Conservation (phyloP, 2,888 invertebrate genomes). For the Drosophila maculinotata region DNA sequence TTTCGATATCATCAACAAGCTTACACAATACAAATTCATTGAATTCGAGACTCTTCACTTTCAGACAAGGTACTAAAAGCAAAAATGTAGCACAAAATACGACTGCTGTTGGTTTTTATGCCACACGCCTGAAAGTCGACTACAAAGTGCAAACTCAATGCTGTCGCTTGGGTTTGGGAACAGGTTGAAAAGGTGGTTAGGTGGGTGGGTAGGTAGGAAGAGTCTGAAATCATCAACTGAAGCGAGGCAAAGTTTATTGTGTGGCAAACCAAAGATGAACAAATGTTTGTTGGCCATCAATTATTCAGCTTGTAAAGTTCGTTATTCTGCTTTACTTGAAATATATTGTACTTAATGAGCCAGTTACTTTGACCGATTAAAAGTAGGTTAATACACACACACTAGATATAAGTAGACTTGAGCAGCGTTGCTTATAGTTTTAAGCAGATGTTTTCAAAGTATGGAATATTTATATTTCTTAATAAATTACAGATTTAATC, state of each 20-base stretch:
- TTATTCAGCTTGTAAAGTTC: constrained; percentile 10
- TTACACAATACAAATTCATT: background rate
- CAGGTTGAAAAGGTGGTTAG: background rate
- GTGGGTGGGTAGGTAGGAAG: background rate
- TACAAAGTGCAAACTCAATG: constrained; percentile 17
- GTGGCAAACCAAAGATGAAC: constrained; percentile 10
- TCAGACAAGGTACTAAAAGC: background rate
- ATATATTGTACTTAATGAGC: background rate
- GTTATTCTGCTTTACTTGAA: background rate
- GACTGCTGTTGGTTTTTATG: constrained; percentile 4
- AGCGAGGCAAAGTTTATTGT: constrained; percentile 13
- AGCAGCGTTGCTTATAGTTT: too few relatives aligned
- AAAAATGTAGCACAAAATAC: constrained; percentile 25
- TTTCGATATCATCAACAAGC: background rate
- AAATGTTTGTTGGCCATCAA: constrained; percentile 30
- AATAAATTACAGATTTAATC: too few relatives aligned
- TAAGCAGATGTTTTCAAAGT: too few relatives aligned
- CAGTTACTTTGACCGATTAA: background rate
- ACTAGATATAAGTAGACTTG: too few relatives aligned
- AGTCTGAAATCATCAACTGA: constrained; percentile 1
- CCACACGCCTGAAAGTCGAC: constrained; percentile 42
- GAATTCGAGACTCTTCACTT: too few relatives aligned
- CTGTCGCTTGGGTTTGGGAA: background rate
- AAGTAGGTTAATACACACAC: background rate
- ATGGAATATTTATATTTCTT: too few relatives aligned